These are phyloP conservation scores for Cydia pomonella DNA, from an alignment of 1,140 invertebrate species.

Conservation along the genomic window DNA sequence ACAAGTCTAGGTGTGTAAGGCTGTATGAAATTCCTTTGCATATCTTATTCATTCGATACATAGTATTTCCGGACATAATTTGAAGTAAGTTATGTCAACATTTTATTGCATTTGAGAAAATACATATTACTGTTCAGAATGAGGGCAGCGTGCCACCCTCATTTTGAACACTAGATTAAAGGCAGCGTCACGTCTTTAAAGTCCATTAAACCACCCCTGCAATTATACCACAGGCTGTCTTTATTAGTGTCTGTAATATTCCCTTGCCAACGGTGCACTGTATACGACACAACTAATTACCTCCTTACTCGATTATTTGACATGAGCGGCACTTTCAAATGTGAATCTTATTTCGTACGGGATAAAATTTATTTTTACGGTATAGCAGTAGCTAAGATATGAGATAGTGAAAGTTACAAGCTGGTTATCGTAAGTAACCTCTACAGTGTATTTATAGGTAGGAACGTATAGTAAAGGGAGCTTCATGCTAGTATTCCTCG, in stretches of 20 bases:
- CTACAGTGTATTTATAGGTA: background rate
- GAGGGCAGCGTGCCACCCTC: conserved; percentile 5
- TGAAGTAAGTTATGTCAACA: too few species aligned
- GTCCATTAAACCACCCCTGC: conserved; percentile 53
- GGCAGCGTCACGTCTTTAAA: conserved; percentile 56
- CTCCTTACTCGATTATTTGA: background rate
- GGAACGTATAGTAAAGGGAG: background rate
- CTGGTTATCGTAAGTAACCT: background rate
- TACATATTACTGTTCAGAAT: background rate
- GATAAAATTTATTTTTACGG: background rate
- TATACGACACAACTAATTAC: background rate
- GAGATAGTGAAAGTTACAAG: background rate
- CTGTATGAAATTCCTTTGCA: too few species aligned
- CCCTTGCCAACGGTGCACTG: background rate
- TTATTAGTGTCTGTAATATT: conserved; percentile 40
- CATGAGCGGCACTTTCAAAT: background rate
- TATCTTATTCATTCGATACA: too few species aligned
- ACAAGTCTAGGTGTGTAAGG: too few species aligned
- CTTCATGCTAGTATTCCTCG: background rate
- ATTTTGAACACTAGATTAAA: conserved; percentile 34
- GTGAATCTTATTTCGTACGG: background rate
- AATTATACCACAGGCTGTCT: conserved; percentile 49
- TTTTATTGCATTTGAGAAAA: too few species aligned
- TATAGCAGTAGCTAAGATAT: background rate
- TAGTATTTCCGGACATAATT: too few species aligned